Evolutionary conservation across 2,888 invertebrate genomes (phyloP), one percentile per base, ranked within the genome.

Genomic region (Acanthococcus lagerstroemiae): DNA sequence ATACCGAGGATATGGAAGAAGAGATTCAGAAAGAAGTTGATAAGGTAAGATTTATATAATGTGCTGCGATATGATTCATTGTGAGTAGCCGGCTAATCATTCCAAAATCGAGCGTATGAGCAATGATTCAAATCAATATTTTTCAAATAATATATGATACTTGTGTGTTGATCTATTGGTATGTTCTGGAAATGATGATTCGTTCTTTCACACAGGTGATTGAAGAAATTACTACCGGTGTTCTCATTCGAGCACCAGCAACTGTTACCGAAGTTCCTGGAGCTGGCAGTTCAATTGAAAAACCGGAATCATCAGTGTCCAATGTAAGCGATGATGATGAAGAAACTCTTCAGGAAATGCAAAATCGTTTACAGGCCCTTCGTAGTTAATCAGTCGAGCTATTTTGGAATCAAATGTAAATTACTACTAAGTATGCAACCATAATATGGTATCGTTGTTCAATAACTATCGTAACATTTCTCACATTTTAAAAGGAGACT

Each of bases 1-100:
- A 93, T 75, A 86, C 90, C 5, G 95, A 95, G 72, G 95, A 95
- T 74, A 83, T 96, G 82, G 99, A 99, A 74, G 95, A 96, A 72
- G 93, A 90, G 72, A 96, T 94, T 4, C 92, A 95, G 76, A 84
- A 84, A 70, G 95, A 96, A 80, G 88, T 95, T 26, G 93, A 94
- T 73, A 92, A 91, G 81, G 89, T 91, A 73, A 68, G 19, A 27
- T 26, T 24, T 25, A 15, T 30, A 37, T 37, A 9, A 15, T 37
- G 7, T 37, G 7, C n/a, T n/a, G n/a, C n/a, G n/a, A n/a, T n/a
- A n/a, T n/a, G n/a, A n/a, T n/a, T n/a, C n/a, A n/a, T n/a, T n/a
- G n/a, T n/a, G n/a, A n/a, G n/a, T n/a, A n/a, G n/a, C n/a, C n/a
- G n/a, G n/a, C n/a, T n/a, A n/a, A n/a, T n/a, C n/a, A n/a, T n/a